phyloP scores from a whole-genome alignment of 2,888 invertebrate genomes.

The Brenthis hecate region DNA sequence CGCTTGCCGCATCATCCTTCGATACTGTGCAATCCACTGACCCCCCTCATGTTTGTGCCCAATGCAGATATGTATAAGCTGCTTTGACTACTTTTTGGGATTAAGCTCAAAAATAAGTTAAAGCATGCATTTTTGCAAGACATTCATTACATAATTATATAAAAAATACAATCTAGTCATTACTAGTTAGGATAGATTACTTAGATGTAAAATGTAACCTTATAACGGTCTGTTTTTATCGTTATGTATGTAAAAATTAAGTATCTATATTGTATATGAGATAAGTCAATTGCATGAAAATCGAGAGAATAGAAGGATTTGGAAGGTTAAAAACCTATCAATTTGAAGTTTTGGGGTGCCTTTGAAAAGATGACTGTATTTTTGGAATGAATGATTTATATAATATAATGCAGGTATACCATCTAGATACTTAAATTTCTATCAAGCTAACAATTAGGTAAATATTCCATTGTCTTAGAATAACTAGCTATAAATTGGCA shows the following conservation, averaged over 20 bases:
- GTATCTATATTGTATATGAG: background rate
- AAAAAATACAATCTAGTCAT: no score
- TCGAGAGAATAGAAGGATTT: background rate
- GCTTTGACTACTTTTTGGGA: background rate
- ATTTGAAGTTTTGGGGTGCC: conserved; percentile 25
- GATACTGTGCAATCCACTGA: background rate
- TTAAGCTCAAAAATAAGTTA: background rate
- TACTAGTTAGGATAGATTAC: no score
- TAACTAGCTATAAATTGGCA: no score
- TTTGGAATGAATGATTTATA: conserved; percentile 37
- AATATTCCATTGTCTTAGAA: no score
- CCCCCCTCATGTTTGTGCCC: background rate
- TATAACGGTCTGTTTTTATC: no score
- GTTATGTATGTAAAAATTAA: no score
- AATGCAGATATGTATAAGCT: background rate
- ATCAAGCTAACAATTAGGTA: no score
- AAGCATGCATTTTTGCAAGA: no score
- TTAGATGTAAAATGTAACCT: no score
- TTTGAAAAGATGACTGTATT: conserved; percentile 37
- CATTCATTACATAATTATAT: no score
- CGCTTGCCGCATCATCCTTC: background rate
- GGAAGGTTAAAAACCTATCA: background rate
- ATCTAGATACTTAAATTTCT: background rate
- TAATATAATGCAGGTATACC: background rate
- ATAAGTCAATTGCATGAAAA: background rate